phyloP scores from a whole-genome alignment of 2,797 vertebrate genomes.

The Ataeniobius toweri region DNA sequence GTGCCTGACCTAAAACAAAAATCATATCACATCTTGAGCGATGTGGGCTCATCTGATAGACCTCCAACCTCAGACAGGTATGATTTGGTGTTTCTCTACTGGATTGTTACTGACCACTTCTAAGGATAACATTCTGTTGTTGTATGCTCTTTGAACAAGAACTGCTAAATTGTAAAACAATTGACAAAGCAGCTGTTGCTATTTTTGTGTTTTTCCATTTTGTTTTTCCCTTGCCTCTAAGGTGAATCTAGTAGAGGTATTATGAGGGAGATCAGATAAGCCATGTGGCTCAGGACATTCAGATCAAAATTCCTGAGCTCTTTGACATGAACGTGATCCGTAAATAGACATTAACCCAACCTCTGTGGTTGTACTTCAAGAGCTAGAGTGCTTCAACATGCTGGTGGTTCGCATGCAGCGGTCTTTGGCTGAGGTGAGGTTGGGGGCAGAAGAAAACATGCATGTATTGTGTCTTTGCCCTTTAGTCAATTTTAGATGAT shows the following conservation, averaged over 20 bases:
- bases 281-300: conserved; percentile 91
- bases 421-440: conserved; percentile 88
- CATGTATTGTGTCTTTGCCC: neutral
- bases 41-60: conserved; percentile 82
- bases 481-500: neutral
- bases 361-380: conserved; percentile 91
- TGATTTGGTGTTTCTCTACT: neutral
- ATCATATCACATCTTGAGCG: neutral
- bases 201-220: neutral
- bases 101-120: neutral
- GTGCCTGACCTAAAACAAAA: neutral
- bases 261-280: conserved; percentile 90
- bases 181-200: too few relatives aligned
- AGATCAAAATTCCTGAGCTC: conserved; percentile 86
- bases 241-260: conserved; percentile 87
- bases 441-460: neutral
- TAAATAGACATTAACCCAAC: conserved; percentile 85
- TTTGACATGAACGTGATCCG: conserved; percentile 88
- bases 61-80: conserved; percentile 94
- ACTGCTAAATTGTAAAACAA: neutral
- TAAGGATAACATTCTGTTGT: neutral
- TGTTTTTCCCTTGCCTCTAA: conserved; percentile 45
- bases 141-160: neutral
- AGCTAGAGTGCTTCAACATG: conserved; percentile 92
- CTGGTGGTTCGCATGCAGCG: conserved; percentile 85